Conservation (phyloP, 2,888 invertebrate genomes). For the Sinelater perroti region DNA sequence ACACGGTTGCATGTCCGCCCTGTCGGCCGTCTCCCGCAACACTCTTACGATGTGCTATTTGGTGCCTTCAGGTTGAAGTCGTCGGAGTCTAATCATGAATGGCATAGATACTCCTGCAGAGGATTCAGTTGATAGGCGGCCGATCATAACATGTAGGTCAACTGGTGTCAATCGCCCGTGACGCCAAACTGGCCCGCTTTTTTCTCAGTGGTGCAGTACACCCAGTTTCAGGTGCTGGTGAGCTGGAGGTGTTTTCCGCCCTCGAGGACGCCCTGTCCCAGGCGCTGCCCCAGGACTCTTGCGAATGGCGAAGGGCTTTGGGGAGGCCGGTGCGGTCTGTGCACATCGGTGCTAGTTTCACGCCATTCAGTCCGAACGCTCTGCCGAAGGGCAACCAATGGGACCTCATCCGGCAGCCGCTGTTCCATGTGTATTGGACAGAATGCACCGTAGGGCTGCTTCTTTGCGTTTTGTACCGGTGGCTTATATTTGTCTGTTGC, state of each 20-base stretch:
- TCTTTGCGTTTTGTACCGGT: background rate
- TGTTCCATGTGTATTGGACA: slow-evolving; percentile 94
- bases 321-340: slow-evolving; percentile 88
- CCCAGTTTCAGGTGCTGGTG: slow-evolving; percentile 77
- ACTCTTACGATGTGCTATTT: slow-evolving; percentile 49
- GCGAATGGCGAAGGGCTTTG: slow-evolving; percentile 92
- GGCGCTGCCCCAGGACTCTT: slow-evolving; percentile 85
- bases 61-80: slow-evolving; percentile 52
- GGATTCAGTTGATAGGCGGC: slow-evolving; percentile 72
- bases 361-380: slow-evolving; percentile 79
- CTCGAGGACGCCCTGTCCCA: slow-evolving; percentile 80
- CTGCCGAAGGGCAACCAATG: slow-evolving; percentile 78
- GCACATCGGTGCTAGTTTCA: slow-evolving; percentile 81
- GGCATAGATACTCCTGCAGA: slow-evolving; percentile 49
- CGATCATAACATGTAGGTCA: slow-evolving; percentile 77
- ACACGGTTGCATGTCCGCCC: background rate
- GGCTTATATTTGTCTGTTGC: slow-evolving; percentile 44
- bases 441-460: slow-evolving; percentile 80
- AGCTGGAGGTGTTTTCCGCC: slow-evolving; percentile 84
- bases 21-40: background rate
- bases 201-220: no score
- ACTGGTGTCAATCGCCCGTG: background rate
- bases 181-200: no score
- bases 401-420: slow-evolving; percentile 85
- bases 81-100: slow-evolving; percentile 56